Conservation (phyloP, 2,113 vertebrate species). For the Oncorhynchus kisutch region DNA sequence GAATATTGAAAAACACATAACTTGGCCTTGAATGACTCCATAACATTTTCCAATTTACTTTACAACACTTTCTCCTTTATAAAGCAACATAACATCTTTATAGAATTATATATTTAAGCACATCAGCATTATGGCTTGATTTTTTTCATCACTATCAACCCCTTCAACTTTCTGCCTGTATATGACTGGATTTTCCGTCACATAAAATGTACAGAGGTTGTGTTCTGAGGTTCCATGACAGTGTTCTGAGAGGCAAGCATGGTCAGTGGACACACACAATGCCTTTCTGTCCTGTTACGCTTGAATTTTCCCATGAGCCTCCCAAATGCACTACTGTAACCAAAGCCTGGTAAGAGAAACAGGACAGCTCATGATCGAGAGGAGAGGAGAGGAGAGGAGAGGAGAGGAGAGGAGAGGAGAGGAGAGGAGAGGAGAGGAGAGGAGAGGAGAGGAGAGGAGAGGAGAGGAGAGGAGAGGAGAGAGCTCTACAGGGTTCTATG, state of each 20-base stretch:
- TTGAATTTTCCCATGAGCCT: background rate
- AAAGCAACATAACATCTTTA: background rate
- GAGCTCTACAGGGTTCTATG: background rate
- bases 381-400: too few relatives aligned
- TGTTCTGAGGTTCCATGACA: background rate
- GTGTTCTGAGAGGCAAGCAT: background rate
- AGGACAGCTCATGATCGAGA: background rate
- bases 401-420: too few relatives aligned
- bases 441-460: too few relatives aligned
- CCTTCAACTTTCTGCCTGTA: background rate
- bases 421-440: too few relatives aligned
- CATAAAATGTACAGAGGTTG: background rate
- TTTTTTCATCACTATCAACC: background rate
- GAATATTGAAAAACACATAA: background rate
- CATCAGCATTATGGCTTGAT: background rate
- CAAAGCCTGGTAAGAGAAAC: background rate
- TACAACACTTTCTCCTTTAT: too few relatives aligned
- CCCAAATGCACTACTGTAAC: conserved; percentile 10
- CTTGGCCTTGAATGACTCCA: background rate
- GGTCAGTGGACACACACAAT: background rate
- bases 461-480: background rate
- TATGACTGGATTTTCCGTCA: background rate
- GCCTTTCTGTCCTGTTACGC: background rate
- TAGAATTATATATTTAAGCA: background rate
- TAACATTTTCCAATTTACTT: too few relatives aligned